Conservation (phyloP, 30 jellyfish, hydroid and myxozoan genomes). For the Aurelia aurita region DNA sequence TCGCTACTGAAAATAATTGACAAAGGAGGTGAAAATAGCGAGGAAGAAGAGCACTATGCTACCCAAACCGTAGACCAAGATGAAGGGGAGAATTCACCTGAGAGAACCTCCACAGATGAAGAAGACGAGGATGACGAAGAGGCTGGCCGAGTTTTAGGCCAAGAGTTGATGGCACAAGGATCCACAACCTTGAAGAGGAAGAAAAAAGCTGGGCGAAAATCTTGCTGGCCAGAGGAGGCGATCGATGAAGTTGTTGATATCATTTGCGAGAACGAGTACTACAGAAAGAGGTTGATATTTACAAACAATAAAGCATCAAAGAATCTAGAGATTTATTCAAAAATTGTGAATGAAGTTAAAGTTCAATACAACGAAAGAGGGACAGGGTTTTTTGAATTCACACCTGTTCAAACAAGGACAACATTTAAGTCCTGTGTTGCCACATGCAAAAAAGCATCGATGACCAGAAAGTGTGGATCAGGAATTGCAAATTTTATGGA, state of each 20-base stretch:
- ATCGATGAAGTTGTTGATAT: constrained; percentile 20
- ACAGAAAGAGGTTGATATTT: constrained; percentile 43
- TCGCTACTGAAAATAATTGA: background rate
- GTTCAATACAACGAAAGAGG: constrained; percentile 12
- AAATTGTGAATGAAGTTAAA: constrained; percentile 18
- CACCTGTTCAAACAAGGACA: constrained; percentile 49
- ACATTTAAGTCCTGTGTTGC: constrained; percentile 54
- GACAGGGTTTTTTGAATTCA: background rate
- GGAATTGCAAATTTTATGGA: constrained; percentile 49
- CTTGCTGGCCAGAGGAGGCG: constrained; percentile 31
- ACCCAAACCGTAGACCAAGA: constrained; percentile 3
- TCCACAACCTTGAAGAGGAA: constrained; percentile 35
- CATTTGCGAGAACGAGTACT: constrained; percentile 21
- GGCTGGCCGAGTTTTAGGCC: constrained; percentile 21
- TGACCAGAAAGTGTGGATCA: constrained; percentile 37
- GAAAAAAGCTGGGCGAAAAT: constrained; percentile 37
- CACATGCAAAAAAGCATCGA: constrained; percentile 47
- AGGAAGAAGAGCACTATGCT: background rate
- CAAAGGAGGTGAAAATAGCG: constrained; percentile 5
- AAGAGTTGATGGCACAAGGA: constrained; percentile 31
- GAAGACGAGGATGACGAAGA: constrained; percentile 6
- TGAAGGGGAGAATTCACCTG: background rate
- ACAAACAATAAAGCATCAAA: constrained; percentile 62
- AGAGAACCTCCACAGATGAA: constrained; percentile 16
- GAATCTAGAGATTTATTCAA: constrained; percentile 28